phyloP scores from a whole-genome alignment of 2,888 invertebrate species.

The Nysson spinosus region DNA sequence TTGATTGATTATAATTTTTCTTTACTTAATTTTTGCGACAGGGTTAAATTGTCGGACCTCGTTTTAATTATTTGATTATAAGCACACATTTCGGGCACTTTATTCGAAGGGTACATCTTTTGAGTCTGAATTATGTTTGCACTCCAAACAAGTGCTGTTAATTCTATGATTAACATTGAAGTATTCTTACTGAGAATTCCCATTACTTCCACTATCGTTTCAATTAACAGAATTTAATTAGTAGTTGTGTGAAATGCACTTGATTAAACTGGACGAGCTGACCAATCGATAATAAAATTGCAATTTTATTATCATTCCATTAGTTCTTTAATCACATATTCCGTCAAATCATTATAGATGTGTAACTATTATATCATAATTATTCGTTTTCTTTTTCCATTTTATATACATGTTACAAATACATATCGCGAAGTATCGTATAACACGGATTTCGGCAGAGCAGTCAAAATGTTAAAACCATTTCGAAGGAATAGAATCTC shows the following conservation, averaged over 20 bases:
- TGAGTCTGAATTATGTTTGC: constrained; percentile 7
- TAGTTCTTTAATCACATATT: no score
- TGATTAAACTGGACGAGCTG: no score
- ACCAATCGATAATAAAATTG: not conserved
- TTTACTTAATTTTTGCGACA: no score
- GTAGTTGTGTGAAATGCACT: constrained; percentile 7
- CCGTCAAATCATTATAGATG: no score
- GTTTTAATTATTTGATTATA: constrained; percentile 16
- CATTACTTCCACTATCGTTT: constrained; percentile 9
- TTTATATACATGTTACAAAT: no score
- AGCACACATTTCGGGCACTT: constrained; percentile 7
- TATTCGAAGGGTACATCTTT: not conserved
- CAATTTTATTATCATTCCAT: not conserved
- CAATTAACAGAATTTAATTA: constrained; percentile 32
- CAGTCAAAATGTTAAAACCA: not conserved
- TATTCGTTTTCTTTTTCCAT: no score
- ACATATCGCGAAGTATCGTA: no score
- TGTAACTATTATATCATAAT: no score
- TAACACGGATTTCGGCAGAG: no score
- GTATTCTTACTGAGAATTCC: not conserved
- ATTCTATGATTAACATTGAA: not conserved
- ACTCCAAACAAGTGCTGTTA: not conserved
- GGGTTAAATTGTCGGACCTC: not conserved
- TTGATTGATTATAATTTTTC: no score
- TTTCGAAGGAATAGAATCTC: not conserved